Conservation (phyloP, 2,113 vertebrate genomes). For the Vicugna pacos region DNA sequence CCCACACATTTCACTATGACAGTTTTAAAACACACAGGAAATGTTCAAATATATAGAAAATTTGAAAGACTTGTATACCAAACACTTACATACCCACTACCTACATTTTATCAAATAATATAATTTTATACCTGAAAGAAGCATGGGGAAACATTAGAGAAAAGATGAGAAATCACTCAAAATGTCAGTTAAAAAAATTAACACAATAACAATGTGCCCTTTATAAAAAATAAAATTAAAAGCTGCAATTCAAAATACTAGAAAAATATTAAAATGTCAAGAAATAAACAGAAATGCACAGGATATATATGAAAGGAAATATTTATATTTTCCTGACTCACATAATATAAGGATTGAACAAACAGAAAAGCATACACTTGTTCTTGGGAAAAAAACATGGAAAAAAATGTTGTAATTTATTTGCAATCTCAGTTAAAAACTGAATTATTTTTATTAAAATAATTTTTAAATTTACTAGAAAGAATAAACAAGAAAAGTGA, state of each 20-base stretch:
- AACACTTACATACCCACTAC: background rate
- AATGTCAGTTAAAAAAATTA: background rate
- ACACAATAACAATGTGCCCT: background rate
- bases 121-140: background rate
- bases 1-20: background rate
- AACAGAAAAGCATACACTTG: background rate
- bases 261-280: conserved; percentile 31
- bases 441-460: conserved; percentile 14
- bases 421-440: background rate
- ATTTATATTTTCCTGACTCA: background rate
- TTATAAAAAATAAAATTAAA: background rate
- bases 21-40: background rate
- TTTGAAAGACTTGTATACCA: background rate
- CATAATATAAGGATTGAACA: background rate
- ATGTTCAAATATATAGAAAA: conserved; percentile 8
- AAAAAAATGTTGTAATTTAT: conserved; percentile 24
- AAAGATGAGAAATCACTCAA: background rate
- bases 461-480: conserved; percentile 18
- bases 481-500: background rate
- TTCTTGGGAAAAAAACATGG: background rate
- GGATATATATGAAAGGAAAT: background rate
- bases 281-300: background rate
- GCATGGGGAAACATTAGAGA: background rate
- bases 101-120: background rate
- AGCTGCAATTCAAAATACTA: background rate